Conservation (phyloP, 2,113 vertebrate species). For the Odobenus rosmarus region DNA sequence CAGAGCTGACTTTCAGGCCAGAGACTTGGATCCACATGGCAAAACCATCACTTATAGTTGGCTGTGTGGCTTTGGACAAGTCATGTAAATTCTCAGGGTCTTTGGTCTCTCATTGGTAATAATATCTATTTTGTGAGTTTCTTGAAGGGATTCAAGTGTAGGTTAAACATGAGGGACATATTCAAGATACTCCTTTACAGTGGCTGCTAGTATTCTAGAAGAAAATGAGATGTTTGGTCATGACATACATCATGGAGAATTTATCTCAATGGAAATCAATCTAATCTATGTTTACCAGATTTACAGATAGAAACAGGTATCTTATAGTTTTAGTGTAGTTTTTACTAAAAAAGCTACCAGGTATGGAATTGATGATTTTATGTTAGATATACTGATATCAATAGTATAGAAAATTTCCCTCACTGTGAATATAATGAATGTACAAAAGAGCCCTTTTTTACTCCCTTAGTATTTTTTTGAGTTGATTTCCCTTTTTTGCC, state of each 20-base stretch:
- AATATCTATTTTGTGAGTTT: not conserved
- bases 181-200: not conserved
- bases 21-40: not conserved
- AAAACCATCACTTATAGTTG: not conserved
- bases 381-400: not conserved
- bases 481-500: not conserved
- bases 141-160: not conserved
- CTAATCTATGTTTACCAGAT: not conserved
- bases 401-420: not conserved
- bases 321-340: constrained; percentile 11
- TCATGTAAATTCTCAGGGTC: not conserved
- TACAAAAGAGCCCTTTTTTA: not conserved
- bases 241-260: not conserved
- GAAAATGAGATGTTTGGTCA: not conserved
- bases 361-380: not conserved
- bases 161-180: not conserved
- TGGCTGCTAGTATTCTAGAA: not conserved
- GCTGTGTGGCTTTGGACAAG: not conserved
- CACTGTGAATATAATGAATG: not conserved
- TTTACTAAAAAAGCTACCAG: not conserved
- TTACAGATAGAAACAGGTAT: not conserved
- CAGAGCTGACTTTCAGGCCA: not conserved
- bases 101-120: not conserved
- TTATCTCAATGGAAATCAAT: not conserved
- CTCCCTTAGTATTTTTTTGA: not conserved